A percentile compares a stretch with the other conserved stretches of the same genome.
phyloP scores from a whole-genome alignment of 2,113 vertebrate genomes.

The Proterorhinus semilunaris region DNA sequence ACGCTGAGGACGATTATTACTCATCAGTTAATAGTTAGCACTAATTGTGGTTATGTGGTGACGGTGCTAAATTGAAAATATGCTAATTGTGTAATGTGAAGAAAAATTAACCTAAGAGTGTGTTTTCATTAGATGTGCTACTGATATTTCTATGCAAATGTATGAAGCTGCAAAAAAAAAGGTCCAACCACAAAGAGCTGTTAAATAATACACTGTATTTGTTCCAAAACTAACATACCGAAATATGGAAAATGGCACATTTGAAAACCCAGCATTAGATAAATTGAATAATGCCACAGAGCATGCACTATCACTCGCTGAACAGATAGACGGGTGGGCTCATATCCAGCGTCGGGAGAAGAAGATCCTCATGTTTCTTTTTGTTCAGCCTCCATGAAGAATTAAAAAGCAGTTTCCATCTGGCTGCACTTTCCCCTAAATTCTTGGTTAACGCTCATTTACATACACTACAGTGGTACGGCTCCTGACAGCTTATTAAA shows the following conservation, averaged over 20 bases:
- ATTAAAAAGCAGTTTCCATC: conserved; percentile 29
- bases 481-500: conserved; percentile 48
- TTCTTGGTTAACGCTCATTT: conserved; percentile 40
- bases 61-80: conserved; percentile 4
- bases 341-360: neutral
- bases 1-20: neutral
- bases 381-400: conserved; percentile 8
- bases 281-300: no score
- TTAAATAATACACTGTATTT: no score
- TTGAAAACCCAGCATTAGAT: no score
- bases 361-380: neutral
- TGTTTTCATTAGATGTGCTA: neutral
- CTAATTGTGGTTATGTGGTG: conserved; percentile 1
- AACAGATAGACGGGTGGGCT: no score
- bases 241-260: no score
- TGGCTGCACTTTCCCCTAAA: conserved; percentile 24
- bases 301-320: no score
- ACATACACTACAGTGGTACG: conserved; percentile 8
- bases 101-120: neutral
- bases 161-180: no score
- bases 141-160: neutral
- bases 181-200: no score
- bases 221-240: no score
- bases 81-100: neutral
- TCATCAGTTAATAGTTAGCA: neutral